Evolutionary conservation across 2,113 vertebrate species (phyloP).

Genomic region (Ophiodon elongatus): DNA sequence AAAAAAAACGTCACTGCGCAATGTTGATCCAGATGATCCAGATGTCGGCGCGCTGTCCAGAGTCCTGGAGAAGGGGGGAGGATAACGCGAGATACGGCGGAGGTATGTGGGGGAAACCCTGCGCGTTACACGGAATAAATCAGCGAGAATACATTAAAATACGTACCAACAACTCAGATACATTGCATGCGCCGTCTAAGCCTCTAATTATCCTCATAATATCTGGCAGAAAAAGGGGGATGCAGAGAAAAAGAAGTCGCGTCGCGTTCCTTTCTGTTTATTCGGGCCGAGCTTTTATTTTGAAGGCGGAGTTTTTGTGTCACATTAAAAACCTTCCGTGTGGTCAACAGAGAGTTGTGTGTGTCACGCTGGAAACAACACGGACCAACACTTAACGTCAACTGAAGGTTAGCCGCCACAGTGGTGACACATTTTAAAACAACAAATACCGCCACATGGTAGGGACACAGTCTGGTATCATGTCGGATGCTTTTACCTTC

Average conservation of each 20-base stretch:
- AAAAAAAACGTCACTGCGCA: too few species aligned
- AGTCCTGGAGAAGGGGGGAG: background rate
- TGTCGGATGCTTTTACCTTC: background rate
- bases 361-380: background rate
- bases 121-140: background rate
- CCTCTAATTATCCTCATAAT: accelerated
- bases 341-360: background rate
- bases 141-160: background rate
- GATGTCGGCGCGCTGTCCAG: background rate
- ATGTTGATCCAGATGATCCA: background rate
- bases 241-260: background rate
- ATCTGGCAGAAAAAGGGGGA: accelerated
- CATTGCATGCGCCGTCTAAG: too few species aligned
- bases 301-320: constrained; percentile 53
- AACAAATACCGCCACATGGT: background rate
- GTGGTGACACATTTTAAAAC: background rate
- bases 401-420: constrained; percentile 50
- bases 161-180: background rate
- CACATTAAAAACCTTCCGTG: constrained; percentile 61
- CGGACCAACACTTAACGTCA: background rate
- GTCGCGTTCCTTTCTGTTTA: accelerated
- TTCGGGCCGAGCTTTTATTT: constrained; percentile 34
- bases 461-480: accelerated
- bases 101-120: background rate
- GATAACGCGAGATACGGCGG: background rate